phyloP scores from a whole-genome alignment of 2,113 vertebrate genomes.

The Antechinus stuartii region DNA sequence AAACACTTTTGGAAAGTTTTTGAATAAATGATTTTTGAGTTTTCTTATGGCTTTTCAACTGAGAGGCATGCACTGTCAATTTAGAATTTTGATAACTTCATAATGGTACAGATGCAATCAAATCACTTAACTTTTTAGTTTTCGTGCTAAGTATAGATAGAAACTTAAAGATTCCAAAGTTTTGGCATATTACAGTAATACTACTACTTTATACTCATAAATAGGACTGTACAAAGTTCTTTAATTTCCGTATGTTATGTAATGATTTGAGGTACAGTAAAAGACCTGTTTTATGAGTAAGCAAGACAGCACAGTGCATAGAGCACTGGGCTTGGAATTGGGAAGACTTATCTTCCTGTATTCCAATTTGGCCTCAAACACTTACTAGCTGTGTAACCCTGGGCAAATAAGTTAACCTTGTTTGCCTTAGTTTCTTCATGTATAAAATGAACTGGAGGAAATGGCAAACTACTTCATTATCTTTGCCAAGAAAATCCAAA shows the following conservation, averaged over 20 bases:
- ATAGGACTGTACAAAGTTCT: background rate
- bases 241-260: background rate
- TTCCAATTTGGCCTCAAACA: too few relatives aligned
- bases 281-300: background rate
- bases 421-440: too few relatives aligned
- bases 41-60: background rate
- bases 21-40: background rate
- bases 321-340: too few relatives aligned
- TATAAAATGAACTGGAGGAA: too few relatives aligned
- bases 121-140: constrained; percentile 1
- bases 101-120: background rate
- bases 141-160: background rate
- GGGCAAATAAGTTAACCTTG: too few relatives aligned
- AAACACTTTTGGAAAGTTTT: constrained; percentile 29
- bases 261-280: background rate
- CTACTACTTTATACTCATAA: background rate
- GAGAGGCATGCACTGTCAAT: constrained; percentile 2
- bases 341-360: too few relatives aligned
- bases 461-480: too few relatives aligned
- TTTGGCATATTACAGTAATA: background rate
- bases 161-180: background rate
- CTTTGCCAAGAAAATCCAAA: too few relatives aligned
- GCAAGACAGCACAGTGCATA: too few relatives aligned
- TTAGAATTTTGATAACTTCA: background rate
- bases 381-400: too few relatives aligned